Evolutionary conservation across 2,113 vertebrate species (phyloP).

Genomic region (Corythaeola cristata): DNA sequence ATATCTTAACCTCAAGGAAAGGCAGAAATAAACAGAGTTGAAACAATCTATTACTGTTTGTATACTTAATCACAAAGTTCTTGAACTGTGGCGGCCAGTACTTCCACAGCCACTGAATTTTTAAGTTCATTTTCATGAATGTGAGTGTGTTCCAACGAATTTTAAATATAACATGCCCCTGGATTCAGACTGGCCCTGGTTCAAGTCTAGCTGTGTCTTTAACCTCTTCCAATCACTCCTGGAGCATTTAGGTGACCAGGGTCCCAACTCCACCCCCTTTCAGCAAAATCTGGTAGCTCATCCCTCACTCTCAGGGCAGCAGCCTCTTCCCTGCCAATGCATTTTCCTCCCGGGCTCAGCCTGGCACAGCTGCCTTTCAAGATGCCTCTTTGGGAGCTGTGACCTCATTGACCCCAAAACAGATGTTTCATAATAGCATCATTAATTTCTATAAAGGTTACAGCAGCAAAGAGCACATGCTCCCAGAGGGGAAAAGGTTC

Average conservation of each 20-base stretch:
- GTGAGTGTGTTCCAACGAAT: neutral
- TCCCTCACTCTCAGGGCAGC: neutral
- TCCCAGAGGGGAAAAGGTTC: neutral
- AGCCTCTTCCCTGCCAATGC: neutral
- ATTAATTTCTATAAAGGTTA: neutral
- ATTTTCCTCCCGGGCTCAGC: neutral
- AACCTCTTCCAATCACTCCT: neutral
- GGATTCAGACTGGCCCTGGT: neutral
- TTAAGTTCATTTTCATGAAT: neutral
- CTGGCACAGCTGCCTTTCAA: neutral
- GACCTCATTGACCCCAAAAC: neutral
- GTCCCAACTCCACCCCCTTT: neutral
- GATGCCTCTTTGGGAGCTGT: neutral
- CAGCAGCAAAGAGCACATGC: neutral
- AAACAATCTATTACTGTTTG: neutral
- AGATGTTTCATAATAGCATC: neutral
- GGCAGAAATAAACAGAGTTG: neutral
- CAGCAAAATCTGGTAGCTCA: neutral
- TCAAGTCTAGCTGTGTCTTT: neutral
- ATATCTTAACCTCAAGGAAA: neutral
- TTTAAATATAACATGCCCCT: neutral
- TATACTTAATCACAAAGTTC: neutral
- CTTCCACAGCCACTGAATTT: neutral
- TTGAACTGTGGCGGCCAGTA: fast-evolving
- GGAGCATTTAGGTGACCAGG: fast-evolving